These are phyloP conservation scores for Dipodomys stephensi DNA, from an alignment of 2,113 vertebrate genomes.

Conservation along the genomic window DNA sequence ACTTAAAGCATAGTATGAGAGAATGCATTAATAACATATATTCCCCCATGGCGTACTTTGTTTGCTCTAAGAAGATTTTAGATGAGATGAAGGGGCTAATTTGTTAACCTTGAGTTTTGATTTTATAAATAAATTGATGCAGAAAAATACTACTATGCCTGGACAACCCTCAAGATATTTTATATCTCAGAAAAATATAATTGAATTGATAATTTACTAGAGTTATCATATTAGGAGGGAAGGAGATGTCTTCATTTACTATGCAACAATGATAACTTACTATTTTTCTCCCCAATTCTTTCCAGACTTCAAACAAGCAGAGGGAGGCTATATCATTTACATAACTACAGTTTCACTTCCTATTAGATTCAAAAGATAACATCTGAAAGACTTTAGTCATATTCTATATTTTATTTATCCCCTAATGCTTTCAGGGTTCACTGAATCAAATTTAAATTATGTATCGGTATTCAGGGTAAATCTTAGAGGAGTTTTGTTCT, in stretches of 20 bases:
- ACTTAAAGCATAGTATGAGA: not conserved
- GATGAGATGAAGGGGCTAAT: not conserved
- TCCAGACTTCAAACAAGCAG: conserved; percentile 12
- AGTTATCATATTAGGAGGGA: not conserved
- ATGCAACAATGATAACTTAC: not conserved
- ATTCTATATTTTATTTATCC: not conserved
- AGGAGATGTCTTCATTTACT: not conserved
- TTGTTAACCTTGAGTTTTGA: conserved; percentile 1
- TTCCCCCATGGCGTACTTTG: conserved; percentile 6
- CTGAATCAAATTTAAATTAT: not conserved
- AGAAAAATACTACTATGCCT: not conserved
- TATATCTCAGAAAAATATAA: not conserved
- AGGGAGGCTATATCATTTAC: not conserved
- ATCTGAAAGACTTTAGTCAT: not conserved
- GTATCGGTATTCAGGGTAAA: not conserved
- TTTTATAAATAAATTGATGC: conserved; percentile 37
- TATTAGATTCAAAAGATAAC: not conserved
- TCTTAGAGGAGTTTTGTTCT: not conserved
- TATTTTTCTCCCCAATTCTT: not conserved
- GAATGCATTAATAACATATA: not conserved
- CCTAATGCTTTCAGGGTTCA: not conserved
- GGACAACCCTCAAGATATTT: not conserved
- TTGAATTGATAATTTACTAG: not conserved
- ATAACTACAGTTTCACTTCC: not conserved
- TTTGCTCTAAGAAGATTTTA: not conserved